Evolutionary conservation across 1,140 invertebrate genomes (phyloP), one percentile per base, ranked within the genome.

Genomic region (Drosophila nebulosa): DNA sequence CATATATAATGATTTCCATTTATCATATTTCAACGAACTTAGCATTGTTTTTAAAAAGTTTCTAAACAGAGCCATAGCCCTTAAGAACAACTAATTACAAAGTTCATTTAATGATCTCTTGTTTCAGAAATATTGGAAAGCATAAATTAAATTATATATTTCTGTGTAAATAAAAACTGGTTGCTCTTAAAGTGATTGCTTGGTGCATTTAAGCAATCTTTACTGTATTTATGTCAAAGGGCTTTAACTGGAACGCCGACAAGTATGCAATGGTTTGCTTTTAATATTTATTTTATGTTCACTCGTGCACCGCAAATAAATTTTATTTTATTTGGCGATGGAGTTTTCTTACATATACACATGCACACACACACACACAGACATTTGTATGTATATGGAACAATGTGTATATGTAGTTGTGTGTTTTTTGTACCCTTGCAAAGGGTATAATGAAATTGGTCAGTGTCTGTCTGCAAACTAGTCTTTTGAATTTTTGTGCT

Each of bases 311-410:
- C 70, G 61, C 74, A 75, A 85, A 81, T 88, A 81, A 81, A 86
- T 69, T 86, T 71, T 86, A 86, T 85, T 85, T 86, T 56, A 71
- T 78, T 85, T 86, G 73, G 74, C 78, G 80, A 63, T 69, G 73
- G 64, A 56, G 55, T 61, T 81, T 72, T 58, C 71, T 62, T 53
- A 16, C 63, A 18, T 50, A n/a, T 7, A 46, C 10, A 35, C n/a
- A n/a, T 3, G 14, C 10, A 35, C 16, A 21, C 14, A 21, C 18
- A 46, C 16, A 46, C 2, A 30, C 27, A 30, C 7, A 9, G 27
- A 30, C 27, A n/a, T n/a, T n/a, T n/a, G n/a, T n/a, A n/a, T n/a
- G n/a, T n/a, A n/a, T 30, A 30, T 42, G 14, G 4, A n/a, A n/a
- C n/a, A n/a, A 16, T 42, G 39, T 1, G 3, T 18, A 5, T 16